A percentile compares a stretch with the other conserved stretches of the same genome.
These are phyloP conservation scores for Anagrus nilaparvatae DNA, from an alignment of 1,140 invertebrate species.

Conservation along the genomic window DNA sequence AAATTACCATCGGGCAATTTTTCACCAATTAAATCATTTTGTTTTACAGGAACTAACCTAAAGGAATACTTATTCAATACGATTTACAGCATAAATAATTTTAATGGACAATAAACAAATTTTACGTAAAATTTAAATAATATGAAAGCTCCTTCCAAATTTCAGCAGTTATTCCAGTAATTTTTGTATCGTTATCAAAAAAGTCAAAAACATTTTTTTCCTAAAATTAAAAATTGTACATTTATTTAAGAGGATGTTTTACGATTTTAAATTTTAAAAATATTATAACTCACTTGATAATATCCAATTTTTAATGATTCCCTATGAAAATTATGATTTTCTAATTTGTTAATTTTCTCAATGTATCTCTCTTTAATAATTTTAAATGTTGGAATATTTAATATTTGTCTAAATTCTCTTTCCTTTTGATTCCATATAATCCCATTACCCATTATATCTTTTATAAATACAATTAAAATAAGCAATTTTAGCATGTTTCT, in stretches of 20 bases:
- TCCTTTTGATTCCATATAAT: constrained; percentile 11
- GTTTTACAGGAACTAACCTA: constrained; percentile 18
- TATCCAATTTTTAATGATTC: constrained; percentile 13
- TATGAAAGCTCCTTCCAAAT: constrained; percentile 19
- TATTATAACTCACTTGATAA: constrained; percentile 12
- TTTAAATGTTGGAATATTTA: background rate
- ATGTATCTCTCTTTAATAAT: constrained; percentile 1
- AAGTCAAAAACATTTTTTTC: constrained; percentile 17
- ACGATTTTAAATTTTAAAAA: background rate
- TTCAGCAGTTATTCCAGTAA: constrained; percentile 18
- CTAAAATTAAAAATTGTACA: background rate
- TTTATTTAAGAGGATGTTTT: background rate
- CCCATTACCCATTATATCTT: too few species aligned
- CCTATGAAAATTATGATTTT: constrained; percentile 13
- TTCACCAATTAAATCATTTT: constrained; percentile 6
- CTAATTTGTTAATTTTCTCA: constrained; percentile 4
- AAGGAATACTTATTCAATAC: background rate
- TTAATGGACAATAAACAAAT: background rate
- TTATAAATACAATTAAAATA: too few species aligned
- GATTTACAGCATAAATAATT: background rate
- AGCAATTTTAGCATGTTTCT: too few species aligned
- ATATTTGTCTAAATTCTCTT: constrained; percentile 6
- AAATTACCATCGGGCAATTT: constrained; percentile 9
- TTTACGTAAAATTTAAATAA: constrained; percentile 22
- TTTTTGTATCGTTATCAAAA: constrained; percentile 15